phyloP scores from a whole-genome alignment of 1,140 invertebrate genomes.

The Hyposmocoma kahamanoa region DNA sequence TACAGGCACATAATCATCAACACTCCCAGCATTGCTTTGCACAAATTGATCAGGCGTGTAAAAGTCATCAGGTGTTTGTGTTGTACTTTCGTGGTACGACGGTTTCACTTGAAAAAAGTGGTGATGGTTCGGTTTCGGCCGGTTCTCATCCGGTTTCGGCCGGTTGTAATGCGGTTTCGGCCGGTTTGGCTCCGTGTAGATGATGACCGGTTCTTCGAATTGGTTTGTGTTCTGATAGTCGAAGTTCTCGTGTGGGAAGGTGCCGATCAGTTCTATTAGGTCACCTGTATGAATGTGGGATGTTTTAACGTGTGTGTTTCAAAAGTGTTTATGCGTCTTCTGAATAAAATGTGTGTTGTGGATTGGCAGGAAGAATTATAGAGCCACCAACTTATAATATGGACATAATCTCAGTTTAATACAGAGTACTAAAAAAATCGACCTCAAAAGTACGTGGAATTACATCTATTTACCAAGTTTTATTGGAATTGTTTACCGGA shows the following conservation, averaged over 20 bases:
- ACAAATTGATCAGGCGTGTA: constrained; percentile 33
- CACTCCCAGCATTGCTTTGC: constrained; percentile 35
- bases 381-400: too few species aligned
- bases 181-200: constrained; percentile 59
- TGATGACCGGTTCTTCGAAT: constrained; percentile 72
- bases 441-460: too few species aligned
- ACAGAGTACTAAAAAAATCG: too few species aligned
- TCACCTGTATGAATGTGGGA: constrained; percentile 70
- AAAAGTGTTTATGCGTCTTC: neutral
- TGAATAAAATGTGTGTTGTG: neutral
- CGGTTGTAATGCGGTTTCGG: constrained; percentile 47
- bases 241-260: constrained; percentile 73
- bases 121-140: constrained; percentile 49
- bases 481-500: too few species aligned
- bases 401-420: too few species aligned
- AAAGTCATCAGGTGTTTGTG: constrained; percentile 42
- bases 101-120: constrained; percentile 68
- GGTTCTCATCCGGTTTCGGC: constrained; percentile 31
- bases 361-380: too few species aligned
- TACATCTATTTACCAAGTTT: too few species aligned
- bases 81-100: constrained; percentile 65
- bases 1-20: constrained; percentile 62
- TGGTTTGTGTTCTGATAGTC: constrained; percentile 62
- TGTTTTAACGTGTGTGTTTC: constrained; percentile 15
- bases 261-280: constrained; percentile 75